Evolutionary conservation across 2,888 invertebrate genomes (phyloP).

Genomic region (Dolichomitus sp.): DNA sequence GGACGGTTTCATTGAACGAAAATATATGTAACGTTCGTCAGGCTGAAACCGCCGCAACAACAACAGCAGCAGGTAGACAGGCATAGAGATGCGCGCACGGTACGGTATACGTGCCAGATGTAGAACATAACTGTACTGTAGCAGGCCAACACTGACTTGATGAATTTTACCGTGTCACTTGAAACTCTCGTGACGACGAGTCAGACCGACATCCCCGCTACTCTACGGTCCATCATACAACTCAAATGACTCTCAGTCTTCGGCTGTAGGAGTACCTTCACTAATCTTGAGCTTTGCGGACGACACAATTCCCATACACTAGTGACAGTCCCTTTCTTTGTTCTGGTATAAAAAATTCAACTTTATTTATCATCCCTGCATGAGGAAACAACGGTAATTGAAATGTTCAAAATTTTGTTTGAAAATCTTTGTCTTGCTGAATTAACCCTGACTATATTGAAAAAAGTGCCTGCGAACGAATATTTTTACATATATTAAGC

Average conservation of each 20-base stretch:
- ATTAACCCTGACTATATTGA: too few relatives aligned
- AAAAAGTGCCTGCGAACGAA: too few relatives aligned
- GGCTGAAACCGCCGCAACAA: background rate
- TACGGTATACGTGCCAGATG: conserved; percentile 56
- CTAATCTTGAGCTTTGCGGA: background rate
- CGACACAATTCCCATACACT: conserved; percentile 40
- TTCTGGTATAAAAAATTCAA: background rate
- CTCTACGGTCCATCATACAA: conserved; percentile 12
- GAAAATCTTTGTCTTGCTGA: background rate
- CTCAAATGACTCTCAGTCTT: conserved; percentile 16
- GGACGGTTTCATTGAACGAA: background rate
- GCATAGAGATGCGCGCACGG: background rate
- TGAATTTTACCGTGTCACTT: conserved; percentile 61
- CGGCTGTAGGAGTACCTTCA: background rate
- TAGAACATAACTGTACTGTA: conserved; percentile 64
- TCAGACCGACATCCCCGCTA: background rate
- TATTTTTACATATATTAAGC: too few relatives aligned
- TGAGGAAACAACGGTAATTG: background rate
- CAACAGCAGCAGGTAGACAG: conserved; percentile 5
- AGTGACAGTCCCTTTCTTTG: background rate
- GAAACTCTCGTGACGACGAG: conserved; percentile 16
- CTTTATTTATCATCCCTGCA: background rate
- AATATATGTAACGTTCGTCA: conserved; percentile 23
- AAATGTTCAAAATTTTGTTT: background rate
- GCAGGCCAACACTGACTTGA: conserved; percentile 54